Evolutionary conservation across 2,888 invertebrate species (phyloP).

Genomic region (Brachyopa scutellaris): DNA sequence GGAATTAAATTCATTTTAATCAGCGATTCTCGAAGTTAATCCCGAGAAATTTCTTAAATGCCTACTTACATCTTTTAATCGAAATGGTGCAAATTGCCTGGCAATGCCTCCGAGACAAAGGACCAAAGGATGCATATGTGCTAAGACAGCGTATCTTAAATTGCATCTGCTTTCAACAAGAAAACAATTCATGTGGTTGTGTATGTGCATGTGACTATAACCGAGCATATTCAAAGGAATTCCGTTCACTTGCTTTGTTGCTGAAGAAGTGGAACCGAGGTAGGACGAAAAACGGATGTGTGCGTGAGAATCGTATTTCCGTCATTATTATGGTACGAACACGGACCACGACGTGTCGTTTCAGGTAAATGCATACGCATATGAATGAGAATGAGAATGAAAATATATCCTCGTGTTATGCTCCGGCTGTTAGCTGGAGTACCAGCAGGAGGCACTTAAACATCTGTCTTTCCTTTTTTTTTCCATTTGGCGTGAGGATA

Average conservation of each 20-base stretch:
- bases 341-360: conserved; percentile 13
- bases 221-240: conserved; percentile 35
- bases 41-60: no score
- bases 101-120: conserved; percentile 18
- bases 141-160: conserved; percentile 25
- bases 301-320: conserved; percentile 59
- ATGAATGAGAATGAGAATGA: conserved; percentile 55
- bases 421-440: conserved; percentile 61
- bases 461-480: conserved; percentile 63
- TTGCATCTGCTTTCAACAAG: conserved; percentile 61
- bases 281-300: conserved; percentile 27
- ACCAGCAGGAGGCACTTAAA: conserved; percentile 65
- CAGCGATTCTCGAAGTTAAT: conserved; percentile 7
- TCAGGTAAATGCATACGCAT: conserved; percentile 38
- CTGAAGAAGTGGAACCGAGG: background rate
- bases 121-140: conserved; percentile 20
- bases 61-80: no score
- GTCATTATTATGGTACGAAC: conserved; percentile 21
- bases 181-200: conserved; percentile 1
- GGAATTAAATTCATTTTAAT: conserved; percentile 5
- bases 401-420: conserved; percentile 71
- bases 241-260: conserved; percentile 61
- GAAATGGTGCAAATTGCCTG: conserved; percentile 12
- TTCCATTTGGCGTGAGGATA: conserved; percentile 61
- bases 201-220: background rate